Evolutionary conservation across 1,140 invertebrate species (phyloP), one percentile per base, ranked within the genome.

Genomic region (Trichoplusia ni): DNA sequence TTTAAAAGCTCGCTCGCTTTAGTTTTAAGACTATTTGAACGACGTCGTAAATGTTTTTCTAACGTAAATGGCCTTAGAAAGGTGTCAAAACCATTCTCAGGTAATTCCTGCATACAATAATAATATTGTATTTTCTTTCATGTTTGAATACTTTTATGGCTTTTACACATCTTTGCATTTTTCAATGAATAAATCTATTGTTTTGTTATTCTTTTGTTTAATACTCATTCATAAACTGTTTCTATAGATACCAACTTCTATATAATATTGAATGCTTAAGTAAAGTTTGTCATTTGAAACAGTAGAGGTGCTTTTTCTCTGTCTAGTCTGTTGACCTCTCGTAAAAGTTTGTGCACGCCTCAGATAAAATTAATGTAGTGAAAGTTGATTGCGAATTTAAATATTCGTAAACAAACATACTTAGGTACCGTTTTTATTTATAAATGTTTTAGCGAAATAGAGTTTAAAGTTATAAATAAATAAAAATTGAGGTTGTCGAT

Each of bases 341-440:
- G 31, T 29, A 6, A 25, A 18, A 18, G 27, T 31, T 46, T 44
- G 35, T 19, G 40, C 44, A 18, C 38, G 29, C 21, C 37, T 9
- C 11, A 58, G 63, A 51, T 59, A 59, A 60, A 60, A 61, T 37
- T 61, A 35, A 53, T 59, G 25, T 53, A 67, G 56, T 67, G 56
- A 67, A 66, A 66, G 64, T 66, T 53, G 37, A 27, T 4, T 47
- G 18, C 16, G 38, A 35, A 64, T 62, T 38, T 53, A 25, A 40
- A 51, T 42, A 40, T 63, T 53, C 6, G 42, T 18, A 23, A 31
- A 19, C 4, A 14, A n/a, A n/a, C 3, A 33, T 31, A 19, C 31
- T 33, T 33, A 35, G 19, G 21, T 51, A 9, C 0, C 8, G 9
- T 35, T 7, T 35, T 11, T 21, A 13, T 7, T 14, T 38, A 11